Evolutionary conservation across 2,113 vertebrate genomes (phyloP).

Genomic region (Plotosus lineatus): DNA sequence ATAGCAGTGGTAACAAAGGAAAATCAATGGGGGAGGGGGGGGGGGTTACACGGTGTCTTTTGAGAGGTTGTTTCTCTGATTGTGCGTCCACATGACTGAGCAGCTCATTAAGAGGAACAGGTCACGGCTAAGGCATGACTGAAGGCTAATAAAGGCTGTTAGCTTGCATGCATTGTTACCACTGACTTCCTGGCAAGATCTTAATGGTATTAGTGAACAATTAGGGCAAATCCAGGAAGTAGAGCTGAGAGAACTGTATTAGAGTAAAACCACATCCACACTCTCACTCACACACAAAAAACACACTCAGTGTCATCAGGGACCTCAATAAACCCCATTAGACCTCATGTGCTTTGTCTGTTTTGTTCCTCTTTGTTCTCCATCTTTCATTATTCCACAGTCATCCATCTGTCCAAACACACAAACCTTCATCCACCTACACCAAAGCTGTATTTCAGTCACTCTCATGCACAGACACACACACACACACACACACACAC

Average conservation of each 20-base stretch:
- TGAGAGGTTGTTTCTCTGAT: not conserved
- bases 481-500: not conserved
- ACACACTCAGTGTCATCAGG: not conserved
- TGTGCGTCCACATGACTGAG: not conserved
- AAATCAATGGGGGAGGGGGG: not conserved
- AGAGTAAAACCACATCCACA: not conserved
- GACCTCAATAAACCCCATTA: not conserved
- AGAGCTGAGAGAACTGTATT: not conserved
- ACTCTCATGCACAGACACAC: not conserved
- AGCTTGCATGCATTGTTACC: constrained; percentile 40
- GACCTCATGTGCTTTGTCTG: not conserved
- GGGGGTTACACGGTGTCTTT: not conserved
- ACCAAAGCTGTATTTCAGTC: not conserved
- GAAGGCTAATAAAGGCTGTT: not conserved
- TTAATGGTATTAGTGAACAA: constrained; percentile 68
- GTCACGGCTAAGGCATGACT: not conserved
- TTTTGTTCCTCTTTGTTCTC: not conserved
- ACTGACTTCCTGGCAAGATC: constrained; percentile 40
- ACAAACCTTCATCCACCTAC: not conserved
- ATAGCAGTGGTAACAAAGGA: not conserved
- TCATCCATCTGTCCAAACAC: not conserved
- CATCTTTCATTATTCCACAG: not conserved
- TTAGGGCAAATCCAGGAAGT: constrained; percentile 66
- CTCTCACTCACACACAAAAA: not conserved
- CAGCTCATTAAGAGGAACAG: not conserved